phyloP scores from a whole-genome alignment of 2,888 invertebrate genomes.

The Andrena flavipes region DNA sequence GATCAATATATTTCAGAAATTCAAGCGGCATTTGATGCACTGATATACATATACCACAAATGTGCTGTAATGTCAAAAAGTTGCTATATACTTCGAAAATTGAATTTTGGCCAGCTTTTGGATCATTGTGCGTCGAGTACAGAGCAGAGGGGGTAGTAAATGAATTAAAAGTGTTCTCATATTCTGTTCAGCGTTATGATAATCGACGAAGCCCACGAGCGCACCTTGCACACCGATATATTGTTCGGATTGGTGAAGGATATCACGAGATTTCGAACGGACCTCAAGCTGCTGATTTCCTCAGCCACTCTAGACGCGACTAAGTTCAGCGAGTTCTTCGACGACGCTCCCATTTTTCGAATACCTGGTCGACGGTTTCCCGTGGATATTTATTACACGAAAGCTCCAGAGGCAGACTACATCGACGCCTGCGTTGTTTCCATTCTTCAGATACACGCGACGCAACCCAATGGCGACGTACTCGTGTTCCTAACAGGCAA shows the following conservation, averaged over 20 bases:
- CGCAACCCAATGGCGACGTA: slow-evolving; percentile 98
- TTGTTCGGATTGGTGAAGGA: slow-evolving; percentile 99
- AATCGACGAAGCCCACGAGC: slow-evolving; percentile 99
- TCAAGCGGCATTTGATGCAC: too few species aligned
- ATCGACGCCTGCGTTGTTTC: slow-evolving; percentile 99
- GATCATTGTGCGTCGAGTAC: too few species aligned
- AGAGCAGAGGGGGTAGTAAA: background rate
- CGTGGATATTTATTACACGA: slow-evolving; percentile 99
- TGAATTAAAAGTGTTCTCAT: background rate
- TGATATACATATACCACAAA: too few species aligned
- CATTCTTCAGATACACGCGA: slow-evolving; percentile 98
- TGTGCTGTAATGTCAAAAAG: too few species aligned
- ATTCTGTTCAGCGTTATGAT: slow-evolving; percentile 94
- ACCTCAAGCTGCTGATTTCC: slow-evolving; percentile 98
- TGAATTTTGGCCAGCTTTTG: too few species aligned
- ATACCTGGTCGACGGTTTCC: slow-evolving; percentile 99
- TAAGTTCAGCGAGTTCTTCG: slow-evolving; percentile 99
- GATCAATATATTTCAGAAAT: too few species aligned
- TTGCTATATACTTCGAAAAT: too few species aligned
- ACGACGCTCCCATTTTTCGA: slow-evolving; percentile 98
- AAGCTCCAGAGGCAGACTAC: slow-evolving; percentile 99
- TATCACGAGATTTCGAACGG: slow-evolving; percentile 96
- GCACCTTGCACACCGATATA: slow-evolving; percentile 99
- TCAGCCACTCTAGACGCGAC: slow-evolving; percentile 99
- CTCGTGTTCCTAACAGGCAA: slow-evolving; percentile 96